Conservation (phyloP, 2,797 vertebrate genomes). For the Cetoscarus ocellatus region DNA sequence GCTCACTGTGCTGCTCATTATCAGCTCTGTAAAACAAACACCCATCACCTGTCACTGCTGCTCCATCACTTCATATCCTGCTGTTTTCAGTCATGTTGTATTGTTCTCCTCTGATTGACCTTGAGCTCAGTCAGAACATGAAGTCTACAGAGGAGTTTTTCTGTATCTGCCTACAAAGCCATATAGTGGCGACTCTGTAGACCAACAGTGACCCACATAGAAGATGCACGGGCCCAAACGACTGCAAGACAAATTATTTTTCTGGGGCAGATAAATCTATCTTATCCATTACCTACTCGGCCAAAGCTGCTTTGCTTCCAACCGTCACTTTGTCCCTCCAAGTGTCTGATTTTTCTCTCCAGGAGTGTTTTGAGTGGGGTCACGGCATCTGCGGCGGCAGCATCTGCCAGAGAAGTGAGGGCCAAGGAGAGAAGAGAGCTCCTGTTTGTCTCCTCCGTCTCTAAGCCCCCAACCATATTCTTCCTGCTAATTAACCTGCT, state of each 20-base stretch:
- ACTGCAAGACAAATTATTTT: constrained; percentile 59
- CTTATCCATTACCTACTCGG: constrained; percentile 41
- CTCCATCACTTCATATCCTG: constrained; percentile 17
- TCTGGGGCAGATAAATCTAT: constrained; percentile 52
- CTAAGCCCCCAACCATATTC: constrained; percentile 67
- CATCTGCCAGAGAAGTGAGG: constrained; percentile 67
- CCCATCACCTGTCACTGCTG: constrained; percentile 16
- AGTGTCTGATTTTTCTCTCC: constrained; percentile 45
- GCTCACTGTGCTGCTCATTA: constrained; percentile 22
- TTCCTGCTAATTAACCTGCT: constrained; percentile 83
- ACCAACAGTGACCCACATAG: constrained; percentile 41
- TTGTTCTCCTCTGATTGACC: constrained; percentile 53
- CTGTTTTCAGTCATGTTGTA: constrained; percentile 24
- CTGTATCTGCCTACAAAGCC: constrained; percentile 40
- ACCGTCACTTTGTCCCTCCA: constrained; percentile 45
- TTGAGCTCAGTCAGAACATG: constrained; percentile 47
- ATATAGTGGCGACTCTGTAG: constrained; percentile 56
- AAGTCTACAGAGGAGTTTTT: constrained; percentile 29
- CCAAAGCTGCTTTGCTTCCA: constrained; percentile 47
- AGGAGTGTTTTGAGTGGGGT: constrained; percentile 69
- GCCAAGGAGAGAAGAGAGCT: constrained; percentile 67
- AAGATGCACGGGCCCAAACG: constrained; percentile 64
- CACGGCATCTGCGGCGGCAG: constrained; percentile 65
- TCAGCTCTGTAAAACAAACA: constrained; percentile 14
- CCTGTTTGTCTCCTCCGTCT: constrained; percentile 64